Evolutionary conservation across 2,888 invertebrate genomes (phyloP).

Genomic region (Drosophila prostipennis): DNA sequence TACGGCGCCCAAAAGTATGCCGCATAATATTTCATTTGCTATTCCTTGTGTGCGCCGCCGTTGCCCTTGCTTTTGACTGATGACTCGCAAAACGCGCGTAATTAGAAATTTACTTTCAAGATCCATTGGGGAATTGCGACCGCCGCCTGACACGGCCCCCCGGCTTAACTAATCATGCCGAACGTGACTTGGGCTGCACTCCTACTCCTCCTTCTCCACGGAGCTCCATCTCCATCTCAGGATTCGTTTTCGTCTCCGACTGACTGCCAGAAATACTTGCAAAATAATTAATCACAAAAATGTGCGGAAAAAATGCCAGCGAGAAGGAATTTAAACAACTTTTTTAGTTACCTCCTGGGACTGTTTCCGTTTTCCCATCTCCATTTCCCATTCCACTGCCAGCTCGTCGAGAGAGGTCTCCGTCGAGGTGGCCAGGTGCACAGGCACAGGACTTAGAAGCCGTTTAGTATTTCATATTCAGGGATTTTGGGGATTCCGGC

Average conservation of each 20-base stretch:
- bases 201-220: constrained; percentile 1
- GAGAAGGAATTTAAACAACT: constrained; percentile 73
- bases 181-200: constrained; percentile 74
- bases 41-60: constrained; percentile 62
- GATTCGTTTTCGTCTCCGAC: constrained; percentile 32
- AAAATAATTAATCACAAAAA: constrained; percentile 81
- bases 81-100: constrained; percentile 79
- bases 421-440: constrained; percentile 51
- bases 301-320: constrained; percentile 53
- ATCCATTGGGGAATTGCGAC: constrained; percentile 78
- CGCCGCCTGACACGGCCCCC: constrained; percentile 68
- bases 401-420: constrained; percentile 16
- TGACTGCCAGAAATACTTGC: constrained; percentile 61
- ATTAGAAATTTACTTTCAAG: constrained; percentile 81
- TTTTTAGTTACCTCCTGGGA: constrained; percentile 77
- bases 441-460: constrained; percentile 59
- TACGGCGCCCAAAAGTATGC: constrained; percentile 75
- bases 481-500: constrained; percentile 74
- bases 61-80: constrained; percentile 72
- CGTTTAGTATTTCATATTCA: constrained; percentile 80
- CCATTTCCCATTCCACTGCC: constrained; percentile 1
- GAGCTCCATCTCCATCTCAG: constrained; percentile 2
- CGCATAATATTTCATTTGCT: constrained; percentile 79
- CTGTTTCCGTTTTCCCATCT: constrained; percentile 53
- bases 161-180: constrained; percentile 79